Base-by-base conservation (phyloP, 2,113 vertebrate species). In the Misgurnus mizolepis region DNA sequence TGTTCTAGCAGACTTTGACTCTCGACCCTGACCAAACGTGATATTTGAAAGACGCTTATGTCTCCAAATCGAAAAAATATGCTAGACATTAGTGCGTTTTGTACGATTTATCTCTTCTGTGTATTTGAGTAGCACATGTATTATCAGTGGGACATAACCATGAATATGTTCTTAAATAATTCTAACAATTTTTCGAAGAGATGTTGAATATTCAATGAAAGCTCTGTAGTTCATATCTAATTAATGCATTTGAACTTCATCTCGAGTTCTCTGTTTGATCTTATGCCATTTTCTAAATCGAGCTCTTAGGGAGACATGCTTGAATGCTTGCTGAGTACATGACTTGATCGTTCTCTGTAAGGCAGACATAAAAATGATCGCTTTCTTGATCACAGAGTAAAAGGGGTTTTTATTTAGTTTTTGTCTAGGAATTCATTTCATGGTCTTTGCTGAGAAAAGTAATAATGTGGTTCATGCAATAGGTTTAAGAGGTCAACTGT, bases 181-280 rank as follows among this genome's bases (percentile, higher is more conserved):
- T 79, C 70, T 6, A 79, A 34, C 34, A 41, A 53, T 71, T 81
- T 58, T 70, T 60, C 40, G 17, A 43, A 18, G 72, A 85, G 67
- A 76, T 76, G 60, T 62, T 76, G 67, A 82, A 82, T 80, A 67
- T 71, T 73, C 68, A 77, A 50, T 73, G 47, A 65, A 69, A 67
- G 62, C 65, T 60, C 50, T 66, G 67, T 66, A 67, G 61, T 76
- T 80, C 68, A 77, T 82, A 62, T 80, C 62, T 85, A 85, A 85
- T 82, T 80, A 82, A 80, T 80, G 62, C 78, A 77, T 77, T 81
- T 65, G 43, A 64, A 78, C 73, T 27, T 70, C 77, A 62, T 58
- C 58, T 43, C 69, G 67, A 45, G 79, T 71, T 78, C 53, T 27
- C 39, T 27, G 39, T 77, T 77, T 68, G 83, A 74, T 80, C 70